Evolutionary conservation across 2,888 invertebrate species (phyloP), one percentile per base, ranked within the genome.

Genomic region (Rhaphigaster nebulosa): DNA sequence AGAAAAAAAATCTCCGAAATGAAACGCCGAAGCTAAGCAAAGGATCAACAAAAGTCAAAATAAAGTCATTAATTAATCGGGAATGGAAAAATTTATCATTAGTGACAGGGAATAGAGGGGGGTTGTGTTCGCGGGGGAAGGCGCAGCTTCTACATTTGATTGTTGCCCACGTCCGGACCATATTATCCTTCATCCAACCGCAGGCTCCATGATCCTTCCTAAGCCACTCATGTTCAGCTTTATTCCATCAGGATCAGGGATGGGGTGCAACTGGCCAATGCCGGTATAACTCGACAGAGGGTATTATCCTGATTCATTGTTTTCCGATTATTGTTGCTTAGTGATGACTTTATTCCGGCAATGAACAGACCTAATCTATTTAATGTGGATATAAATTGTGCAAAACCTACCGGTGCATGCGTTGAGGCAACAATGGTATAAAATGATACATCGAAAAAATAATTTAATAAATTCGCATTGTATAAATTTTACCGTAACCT

Each of bases 141-240:
- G 23, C 34, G 13, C 65, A 29, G 29, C 29, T 34, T 20, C 70
- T 34, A 70, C 34, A 70, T 70, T 70, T 70, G 70, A 34, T 70
- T 70, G 70, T 70, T 70, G 70, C 70, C 70, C 70, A 70, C 70
- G 70, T 70, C 34, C 70, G 34, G 34, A 70, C 70, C 70, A 70
- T 70, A 70, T 70, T 34, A 70, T 34, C 20, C 70, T 26, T 34
- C 70, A 70, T 34, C 34, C 70, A 70, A 70, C 70, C 34, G 1
- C 18, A 6, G 34, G 29, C 20, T 6, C 34, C 70, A 34, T 70
- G 38, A 70, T 70, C 70, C 70, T 70, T 20, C 70, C 70, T 70
- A 70, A 70, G 5, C 70, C 29, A 70, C 70, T 70, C 34, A 20
- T 70, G 70, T 70, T 20, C 70, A 70, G 70, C 70, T 70, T 70